phyloP scores from a whole-genome alignment of 2,797 vertebrate genomes.

The Rhyacichthys aspro region DNA sequence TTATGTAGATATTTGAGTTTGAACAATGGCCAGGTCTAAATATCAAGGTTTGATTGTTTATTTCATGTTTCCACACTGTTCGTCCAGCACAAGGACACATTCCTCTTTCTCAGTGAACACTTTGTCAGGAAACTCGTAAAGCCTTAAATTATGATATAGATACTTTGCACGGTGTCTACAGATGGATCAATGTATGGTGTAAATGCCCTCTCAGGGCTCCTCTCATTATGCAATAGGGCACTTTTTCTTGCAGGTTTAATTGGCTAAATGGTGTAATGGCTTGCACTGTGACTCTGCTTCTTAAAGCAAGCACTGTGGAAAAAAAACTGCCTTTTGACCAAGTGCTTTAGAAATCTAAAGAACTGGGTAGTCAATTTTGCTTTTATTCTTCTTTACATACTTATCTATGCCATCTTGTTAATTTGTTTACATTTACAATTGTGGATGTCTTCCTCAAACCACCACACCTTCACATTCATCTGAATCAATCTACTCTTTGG shows the following conservation, averaged over 20 bases:
- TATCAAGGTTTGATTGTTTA: slow-evolving; percentile 19
- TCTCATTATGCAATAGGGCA: slow-evolving; percentile 83
- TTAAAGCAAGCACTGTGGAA: slow-evolving; percentile 78
- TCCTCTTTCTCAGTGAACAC: slow-evolving; percentile 80
- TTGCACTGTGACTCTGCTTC: slow-evolving; percentile 76
- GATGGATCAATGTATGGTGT: slow-evolving; percentile 72
- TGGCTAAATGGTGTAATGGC: slow-evolving; percentile 73
- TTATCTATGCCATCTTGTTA: slow-evolving; percentile 6
- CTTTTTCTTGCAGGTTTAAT: slow-evolving; percentile 79
- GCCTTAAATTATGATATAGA: slow-evolving; percentile 83
- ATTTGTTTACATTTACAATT: slow-evolving; percentile 21
- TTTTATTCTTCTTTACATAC: slow-evolving; percentile 15
- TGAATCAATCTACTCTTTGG: slow-evolving; percentile 29
- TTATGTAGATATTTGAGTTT: slow-evolving; percentile 23
- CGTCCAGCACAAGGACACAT: slow-evolving; percentile 61
- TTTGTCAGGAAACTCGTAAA: slow-evolving; percentile 81
- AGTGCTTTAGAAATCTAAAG: slow-evolving; percentile 74
- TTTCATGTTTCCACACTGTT: slow-evolving; percentile 60
- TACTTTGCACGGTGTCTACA: slow-evolving; percentile 83
- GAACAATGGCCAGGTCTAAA: slow-evolving; percentile 27
- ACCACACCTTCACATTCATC: slow-evolving; percentile 33
- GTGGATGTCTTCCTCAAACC: slow-evolving; percentile 46
- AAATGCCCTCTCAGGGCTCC: slow-evolving; percentile 34
- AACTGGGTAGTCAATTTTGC: slow-evolving; percentile 28
- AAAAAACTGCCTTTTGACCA: slow-evolving; percentile 72